These are phyloP conservation scores for Octonoba sinensis DNA, from an alignment of 2,888 invertebrate genomes.

Conservation along the genomic window DNA sequence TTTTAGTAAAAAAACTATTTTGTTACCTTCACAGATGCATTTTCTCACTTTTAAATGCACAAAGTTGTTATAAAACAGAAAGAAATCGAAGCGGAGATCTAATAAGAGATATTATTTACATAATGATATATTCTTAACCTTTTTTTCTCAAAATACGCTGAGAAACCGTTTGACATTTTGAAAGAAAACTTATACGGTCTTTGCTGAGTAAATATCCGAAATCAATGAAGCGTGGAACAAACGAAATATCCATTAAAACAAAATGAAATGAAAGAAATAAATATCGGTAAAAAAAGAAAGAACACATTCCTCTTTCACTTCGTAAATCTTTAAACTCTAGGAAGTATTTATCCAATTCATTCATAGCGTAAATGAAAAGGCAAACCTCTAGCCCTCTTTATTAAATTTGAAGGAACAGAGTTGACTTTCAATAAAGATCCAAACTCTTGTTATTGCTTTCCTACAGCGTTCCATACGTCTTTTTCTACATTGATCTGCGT, in stretches of 20 bases:
- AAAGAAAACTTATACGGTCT: slow-evolving; percentile 21
- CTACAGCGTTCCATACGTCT: slow-evolving; percentile 44
- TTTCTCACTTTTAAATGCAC: no score
- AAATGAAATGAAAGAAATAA: slow-evolving; percentile 59
- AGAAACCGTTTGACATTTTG: slow-evolving; percentile 34
- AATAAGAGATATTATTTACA: no score
- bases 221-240: slow-evolving; percentile 45
- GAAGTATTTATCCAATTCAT: slow-evolving; percentile 62
- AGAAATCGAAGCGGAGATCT: no score
- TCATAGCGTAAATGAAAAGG: slow-evolving; percentile 63
- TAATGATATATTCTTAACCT: no score
- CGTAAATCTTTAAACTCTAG: slow-evolving; percentile 60
- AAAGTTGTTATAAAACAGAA: no score
- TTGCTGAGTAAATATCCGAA: slow-evolving; percentile 50
- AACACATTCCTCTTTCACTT: slow-evolving; percentile 6
- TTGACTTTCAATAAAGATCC: slow-evolving; percentile 63
- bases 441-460: slow-evolving; percentile 59
- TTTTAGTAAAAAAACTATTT: no score
- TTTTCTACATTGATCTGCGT: slow-evolving; percentile 54
- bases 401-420: slow-evolving; percentile 61
- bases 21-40: no score
- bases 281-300: slow-evolving; percentile 46
- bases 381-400: slow-evolving; percentile 56
- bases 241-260: slow-evolving; percentile 58
- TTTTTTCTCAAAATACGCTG: not conserved